Evolutionary conservation across 2,888 invertebrate genomes (phyloP).

Genomic region (Microdon myrmicae): DNA sequence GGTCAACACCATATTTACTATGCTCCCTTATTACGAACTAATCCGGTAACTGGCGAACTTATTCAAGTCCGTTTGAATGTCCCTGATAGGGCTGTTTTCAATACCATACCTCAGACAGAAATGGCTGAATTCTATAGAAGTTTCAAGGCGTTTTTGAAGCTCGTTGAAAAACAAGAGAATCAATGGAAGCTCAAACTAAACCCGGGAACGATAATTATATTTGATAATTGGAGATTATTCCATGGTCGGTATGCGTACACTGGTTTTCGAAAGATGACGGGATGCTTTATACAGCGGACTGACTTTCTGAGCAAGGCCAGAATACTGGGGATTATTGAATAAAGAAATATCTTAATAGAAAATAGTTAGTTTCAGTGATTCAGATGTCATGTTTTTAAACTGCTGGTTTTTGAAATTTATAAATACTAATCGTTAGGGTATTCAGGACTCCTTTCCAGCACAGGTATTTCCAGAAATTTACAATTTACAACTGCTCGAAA

Average conservation of each 20-base stretch:
- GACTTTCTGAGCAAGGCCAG: slow-evolving; percentile 75
- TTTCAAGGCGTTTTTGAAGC: slow-evolving; percentile 69
- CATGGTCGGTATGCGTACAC: slow-evolving; percentile 79
- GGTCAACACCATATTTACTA: slow-evolving; percentile 70
- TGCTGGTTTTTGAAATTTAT: too few relatives aligned
- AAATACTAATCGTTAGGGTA: too few relatives aligned
- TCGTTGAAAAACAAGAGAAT: slow-evolving; percentile 68
- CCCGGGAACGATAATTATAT: slow-evolving; percentile 77
- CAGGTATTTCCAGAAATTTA: too few relatives aligned
- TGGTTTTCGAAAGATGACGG: slow-evolving; percentile 75
- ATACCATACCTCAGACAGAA: slow-evolving; percentile 68
- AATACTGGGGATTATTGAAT: too few relatives aligned
- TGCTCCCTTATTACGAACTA: slow-evolving; percentile 72
- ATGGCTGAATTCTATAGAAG: slow-evolving; percentile 74
- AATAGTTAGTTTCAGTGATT: too few relatives aligned
- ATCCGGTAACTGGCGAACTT: slow-evolving; percentile 70
- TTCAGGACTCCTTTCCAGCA: too few relatives aligned
- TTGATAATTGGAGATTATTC: slow-evolving; percentile 83
- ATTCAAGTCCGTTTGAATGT: slow-evolving; percentile 78
- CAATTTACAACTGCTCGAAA: too few relatives aligned
- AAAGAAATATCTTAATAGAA: too few relatives aligned
- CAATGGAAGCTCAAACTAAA: slow-evolving; percentile 72
- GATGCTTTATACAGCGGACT: slow-evolving; percentile 79
- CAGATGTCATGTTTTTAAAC: too few relatives aligned
- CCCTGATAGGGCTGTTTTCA: slow-evolving; percentile 76